These are phyloP conservation scores for Pipistrellus pygmaeus DNA, from an alignment of 2,797 vertebrate species.

Conservation along the genomic window DNA sequence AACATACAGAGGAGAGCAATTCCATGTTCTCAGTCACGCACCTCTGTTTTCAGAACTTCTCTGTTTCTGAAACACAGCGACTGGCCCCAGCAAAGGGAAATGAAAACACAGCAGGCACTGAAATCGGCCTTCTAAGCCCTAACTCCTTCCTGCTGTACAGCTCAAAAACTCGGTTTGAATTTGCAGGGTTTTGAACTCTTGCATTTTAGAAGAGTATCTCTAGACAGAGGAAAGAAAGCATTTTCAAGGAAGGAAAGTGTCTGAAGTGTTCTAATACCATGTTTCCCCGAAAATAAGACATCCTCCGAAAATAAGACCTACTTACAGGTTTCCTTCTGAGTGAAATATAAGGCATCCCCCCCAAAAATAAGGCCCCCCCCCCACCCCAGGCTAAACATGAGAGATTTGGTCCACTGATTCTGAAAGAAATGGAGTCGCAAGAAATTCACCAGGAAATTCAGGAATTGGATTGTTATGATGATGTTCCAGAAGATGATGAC, in stretches of 20 bases:
- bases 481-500: too few species aligned
- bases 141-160: slow-evolving; percentile 50
- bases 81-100: slow-evolving; percentile 53
- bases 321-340: too few species aligned
- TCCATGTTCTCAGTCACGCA: slow-evolving; percentile 33
- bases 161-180: slow-evolving; percentile 65
- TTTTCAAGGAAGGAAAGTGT: slow-evolving; percentile 60
- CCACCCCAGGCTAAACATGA: too few species aligned
- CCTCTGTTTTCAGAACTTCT: slow-evolving; percentile 51
- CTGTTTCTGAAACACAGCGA: slow-evolving; percentile 55
- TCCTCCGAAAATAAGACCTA: too few species aligned
- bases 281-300: too few species aligned
- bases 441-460: too few species aligned
- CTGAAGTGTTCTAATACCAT: slow-evolving; percentile 4
- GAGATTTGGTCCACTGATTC: too few species aligned
- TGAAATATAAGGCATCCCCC: too few species aligned
- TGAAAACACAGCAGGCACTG: slow-evolving; percentile 62
- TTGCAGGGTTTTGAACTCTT: slow-evolving; percentile 68
- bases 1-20: slow-evolving; percentile 42
- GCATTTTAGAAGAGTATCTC: slow-evolving; percentile 59
- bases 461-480: too few species aligned
- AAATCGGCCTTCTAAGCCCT: slow-evolving; percentile 59
- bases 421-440: too few species aligned
- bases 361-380: too few species aligned
- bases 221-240: slow-evolving; percentile 51